Conservation (phyloP, 2,113 vertebrate genomes). For the Thomomys bottae region DNA sequence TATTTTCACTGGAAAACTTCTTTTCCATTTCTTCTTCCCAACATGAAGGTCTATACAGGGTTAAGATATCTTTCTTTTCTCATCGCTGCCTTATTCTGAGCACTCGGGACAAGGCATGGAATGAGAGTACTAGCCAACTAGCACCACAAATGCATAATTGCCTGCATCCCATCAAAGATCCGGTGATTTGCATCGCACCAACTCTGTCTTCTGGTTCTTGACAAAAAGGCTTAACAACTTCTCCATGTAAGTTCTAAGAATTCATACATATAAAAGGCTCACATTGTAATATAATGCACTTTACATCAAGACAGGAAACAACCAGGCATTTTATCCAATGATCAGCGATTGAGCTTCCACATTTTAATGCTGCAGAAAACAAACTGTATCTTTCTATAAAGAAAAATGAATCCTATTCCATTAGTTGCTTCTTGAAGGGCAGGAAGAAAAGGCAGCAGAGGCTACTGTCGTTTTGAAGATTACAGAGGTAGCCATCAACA, state of each 20-base stretch:
- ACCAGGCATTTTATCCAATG: background rate
- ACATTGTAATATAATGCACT: background rate
- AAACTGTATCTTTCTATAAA: background rate
- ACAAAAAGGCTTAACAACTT: background rate
- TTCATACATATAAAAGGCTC: background rate
- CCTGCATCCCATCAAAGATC: no score
- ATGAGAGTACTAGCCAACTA: background rate
- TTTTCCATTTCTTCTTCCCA: background rate
- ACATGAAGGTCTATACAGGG: background rate
- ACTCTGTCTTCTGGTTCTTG: background rate
- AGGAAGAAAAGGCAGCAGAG: background rate
- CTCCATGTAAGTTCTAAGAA: background rate
- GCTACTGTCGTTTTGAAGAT: background rate
- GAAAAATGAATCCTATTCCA: no score
- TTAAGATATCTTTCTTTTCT: background rate
- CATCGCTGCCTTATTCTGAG: background rate
- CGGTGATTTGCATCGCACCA: background rate
- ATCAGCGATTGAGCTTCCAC: background rate
- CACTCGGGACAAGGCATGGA: background rate
- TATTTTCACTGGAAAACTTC: background rate
- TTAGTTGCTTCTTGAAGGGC: background rate
- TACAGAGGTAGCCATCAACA: background rate
- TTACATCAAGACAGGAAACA: background rate
- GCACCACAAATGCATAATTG: background rate
- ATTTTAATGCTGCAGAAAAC: background rate